phyloP scores from a whole-genome alignment of 1,140 invertebrate species.

The Hydropsyche tenuis region DNA sequence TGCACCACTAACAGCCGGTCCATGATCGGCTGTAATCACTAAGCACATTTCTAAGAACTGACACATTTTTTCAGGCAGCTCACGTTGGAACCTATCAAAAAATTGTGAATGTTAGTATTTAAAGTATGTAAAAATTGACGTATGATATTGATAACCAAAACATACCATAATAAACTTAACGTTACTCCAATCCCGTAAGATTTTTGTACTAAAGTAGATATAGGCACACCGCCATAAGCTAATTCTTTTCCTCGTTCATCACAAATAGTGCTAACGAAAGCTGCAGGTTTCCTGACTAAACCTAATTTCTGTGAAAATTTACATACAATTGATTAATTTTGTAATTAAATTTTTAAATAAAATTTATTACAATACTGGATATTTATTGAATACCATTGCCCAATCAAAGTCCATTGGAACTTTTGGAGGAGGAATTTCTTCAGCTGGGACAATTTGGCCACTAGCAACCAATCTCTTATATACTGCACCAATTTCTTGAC shows the following conservation, averaged over 20 bases:
- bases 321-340: neutral
- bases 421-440: slow-evolving; percentile 95
- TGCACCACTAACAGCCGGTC: slow-evolving; percentile 97
- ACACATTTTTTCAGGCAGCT: slow-evolving; percentile 90
- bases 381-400: slow-evolving; percentile 87
- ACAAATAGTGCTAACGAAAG: slow-evolving; percentile 99
- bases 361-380: slow-evolving; percentile 10
- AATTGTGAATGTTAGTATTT: neutral
- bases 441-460: slow-evolving; percentile 83
- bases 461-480: slow-evolving; percentile 83
- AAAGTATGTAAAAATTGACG: neutral
- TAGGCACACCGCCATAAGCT: slow-evolving; percentile 97
- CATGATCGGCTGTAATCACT: slow-evolving; percentile 99
- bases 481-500: slow-evolving; percentile 72
- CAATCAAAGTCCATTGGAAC: slow-evolving; percentile 99
- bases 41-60: slow-evolving; percentile 99
- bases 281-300: slow-evolving; percentile 97
- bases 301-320: slow-evolving; percentile 81
- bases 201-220: slow-evolving; percentile 89
- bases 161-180: slow-evolving; percentile 90
- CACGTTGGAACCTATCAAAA: slow-evolving; percentile 81
- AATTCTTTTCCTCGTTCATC: slow-evolving; percentile 99
- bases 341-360: neutral
- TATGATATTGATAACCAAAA: slow-evolving; percentile 14
- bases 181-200: slow-evolving; percentile 97